Base-by-base conservation (phyloP, 2,113 vertebrate species). In the Sinocyclocheilus anshuiensis region DNA sequence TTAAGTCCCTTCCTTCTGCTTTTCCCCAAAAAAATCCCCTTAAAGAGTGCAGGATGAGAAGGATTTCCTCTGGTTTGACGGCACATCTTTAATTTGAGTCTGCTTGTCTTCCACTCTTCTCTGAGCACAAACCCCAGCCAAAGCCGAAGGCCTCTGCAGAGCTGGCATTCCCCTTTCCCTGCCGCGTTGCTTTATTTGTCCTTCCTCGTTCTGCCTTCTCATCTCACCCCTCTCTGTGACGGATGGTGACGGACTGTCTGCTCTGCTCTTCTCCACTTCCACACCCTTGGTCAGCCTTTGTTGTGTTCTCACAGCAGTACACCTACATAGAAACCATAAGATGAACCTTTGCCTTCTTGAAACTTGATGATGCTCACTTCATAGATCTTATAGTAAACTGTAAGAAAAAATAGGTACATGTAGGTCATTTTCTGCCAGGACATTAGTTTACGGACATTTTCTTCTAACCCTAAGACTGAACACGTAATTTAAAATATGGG, bases 31-130 rank as follows among this genome's bases (percentile, higher is more conserved):
- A 42, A 83, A 77, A 61, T 84, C 81, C 69, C 85, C 77, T 86
- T 86, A 59, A 84, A 84, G 88, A 89, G 85, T 42, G 24, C 91
- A 87, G 90, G 92, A 93, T 92, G 90, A 93, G 92, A 94, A 91
- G 85, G 92, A 93, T 92, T 95, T 94, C 94, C 94, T 94, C 92
- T 92, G 91, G 87, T 88, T 90, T 84, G 83, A 92, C 88, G 91
- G 93, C 92, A 93, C 92, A 90, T 95, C 95, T 95, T 94, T 95
- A 95, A 95, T 95, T 95, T 95, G 91, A 91, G 88, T 89, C 90
- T 93, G 88, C 87, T 92, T 90, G 93, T 92, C 91, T 93, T 94
- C 94, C 94, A 94, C 93, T 63, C 57, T 94, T 93, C 93, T 91
- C 92, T 90, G 90, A 95, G 93, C 94, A 93, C 90, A 93, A 93